phyloP scores from a whole-genome alignment of 2,888 invertebrate genomes.

The Arctia plantaginis region DNA sequence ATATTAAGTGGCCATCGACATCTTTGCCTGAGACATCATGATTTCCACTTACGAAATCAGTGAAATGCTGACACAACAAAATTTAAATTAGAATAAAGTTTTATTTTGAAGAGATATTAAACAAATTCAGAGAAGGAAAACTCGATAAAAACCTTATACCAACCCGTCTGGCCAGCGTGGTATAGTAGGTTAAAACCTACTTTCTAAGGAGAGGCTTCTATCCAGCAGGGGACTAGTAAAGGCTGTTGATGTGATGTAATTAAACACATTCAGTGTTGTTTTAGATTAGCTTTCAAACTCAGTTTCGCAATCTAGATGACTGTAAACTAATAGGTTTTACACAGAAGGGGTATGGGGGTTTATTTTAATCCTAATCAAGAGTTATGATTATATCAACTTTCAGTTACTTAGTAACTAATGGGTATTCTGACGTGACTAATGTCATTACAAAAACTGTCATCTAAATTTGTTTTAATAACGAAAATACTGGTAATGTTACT shows the following conservation, averaged over 20 bases:
- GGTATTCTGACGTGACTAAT: neutral
- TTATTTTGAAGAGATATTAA: neutral
- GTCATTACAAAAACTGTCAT: neutral
- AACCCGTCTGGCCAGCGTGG: too few relatives aligned
- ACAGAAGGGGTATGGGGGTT: too few relatives aligned
- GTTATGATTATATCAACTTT: neutral
- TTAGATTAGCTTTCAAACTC: too few relatives aligned
- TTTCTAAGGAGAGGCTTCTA: too few relatives aligned
- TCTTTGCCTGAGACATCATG: constrained; percentile 48
- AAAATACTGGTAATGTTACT: neutral
- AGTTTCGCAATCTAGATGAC: neutral
- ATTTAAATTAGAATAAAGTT: neutral
- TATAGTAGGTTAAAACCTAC: too few relatives aligned
- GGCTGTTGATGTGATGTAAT: too few relatives aligned
- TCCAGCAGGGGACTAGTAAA: too few relatives aligned
- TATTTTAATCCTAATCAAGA: neutral
- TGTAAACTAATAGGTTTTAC: neutral
- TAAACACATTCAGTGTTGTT: too few relatives aligned
- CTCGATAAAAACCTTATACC: too few relatives aligned
- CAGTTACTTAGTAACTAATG: too few relatives aligned
- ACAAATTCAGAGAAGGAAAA: too few relatives aligned
- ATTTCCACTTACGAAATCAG: constrained; percentile 51
- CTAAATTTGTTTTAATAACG: neutral
- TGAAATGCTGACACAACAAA: constrained; percentile 34
- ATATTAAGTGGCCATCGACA: constrained; percentile 62